These are phyloP conservation scores for Andinoacara biseriatus DNA, from an alignment of 2,113 vertebrate species.

Conservation along the genomic window DNA sequence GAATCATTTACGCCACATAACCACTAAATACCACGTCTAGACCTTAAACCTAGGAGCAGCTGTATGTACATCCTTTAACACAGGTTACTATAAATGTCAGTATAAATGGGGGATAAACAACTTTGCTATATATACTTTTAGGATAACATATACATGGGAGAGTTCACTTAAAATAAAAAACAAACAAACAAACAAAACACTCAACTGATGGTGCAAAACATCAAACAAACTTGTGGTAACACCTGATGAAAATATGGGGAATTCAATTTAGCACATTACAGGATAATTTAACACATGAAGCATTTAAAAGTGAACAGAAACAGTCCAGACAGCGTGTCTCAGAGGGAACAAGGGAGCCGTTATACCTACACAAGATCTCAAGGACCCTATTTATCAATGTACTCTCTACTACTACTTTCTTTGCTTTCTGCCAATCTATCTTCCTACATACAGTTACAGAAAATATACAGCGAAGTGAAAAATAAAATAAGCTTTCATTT, in stretches of 20 bases:
- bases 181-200: background rate
- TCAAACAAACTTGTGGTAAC: background rate
- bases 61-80: background rate
- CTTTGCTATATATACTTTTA: background rate
- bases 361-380: background rate
- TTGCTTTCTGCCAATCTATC: background rate
- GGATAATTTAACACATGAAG: background rate
- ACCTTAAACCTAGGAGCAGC: background rate
- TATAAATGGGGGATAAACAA: background rate
- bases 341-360: background rate
- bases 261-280: background rate
- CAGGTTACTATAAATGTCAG: background rate
- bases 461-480: background rate
- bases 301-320: constrained; percentile 1
- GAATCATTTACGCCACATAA: constrained; percentile 34
- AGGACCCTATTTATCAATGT: background rate
- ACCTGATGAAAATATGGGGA: background rate
- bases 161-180: too few relatives aligned
- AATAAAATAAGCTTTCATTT: background rate
- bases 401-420: background rate
- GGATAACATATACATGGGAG: too few relatives aligned
- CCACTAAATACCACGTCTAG: constrained; percentile 2
- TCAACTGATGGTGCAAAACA: background rate
- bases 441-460: background rate
- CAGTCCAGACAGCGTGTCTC: background rate